A percentile compares a stretch with the other conserved stretches of the same genome.
Evolutionary conservation across 2,888 invertebrate species (phyloP).

Genomic region (Dolichopus griseipennis): DNA sequence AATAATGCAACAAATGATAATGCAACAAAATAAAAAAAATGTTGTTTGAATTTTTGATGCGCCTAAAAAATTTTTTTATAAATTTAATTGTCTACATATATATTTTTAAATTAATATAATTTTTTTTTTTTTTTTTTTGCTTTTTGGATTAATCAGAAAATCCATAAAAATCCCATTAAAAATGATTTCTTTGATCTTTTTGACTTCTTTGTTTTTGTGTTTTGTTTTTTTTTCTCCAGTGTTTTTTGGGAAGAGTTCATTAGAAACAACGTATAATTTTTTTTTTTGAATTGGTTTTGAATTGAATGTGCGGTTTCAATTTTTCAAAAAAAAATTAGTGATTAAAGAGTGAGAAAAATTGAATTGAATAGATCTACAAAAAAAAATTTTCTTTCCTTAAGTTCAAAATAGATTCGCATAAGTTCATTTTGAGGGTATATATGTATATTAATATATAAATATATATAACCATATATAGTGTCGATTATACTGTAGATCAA

Average conservation of each 20-base stretch:
- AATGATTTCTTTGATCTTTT: not conserved
- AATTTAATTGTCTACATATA: not conserved
- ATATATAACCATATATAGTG: too few species aligned
- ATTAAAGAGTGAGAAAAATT: too few species aligned
- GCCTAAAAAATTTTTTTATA: not conserved
- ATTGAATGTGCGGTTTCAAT: too few species aligned
- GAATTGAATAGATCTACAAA: too few species aligned
- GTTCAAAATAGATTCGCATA: too few species aligned
- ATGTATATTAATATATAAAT: too few species aligned
- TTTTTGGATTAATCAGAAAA: slow-evolving; percentile 6
- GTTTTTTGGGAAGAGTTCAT: not conserved
- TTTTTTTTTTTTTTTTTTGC: not conserved
- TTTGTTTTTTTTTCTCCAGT: not conserved
- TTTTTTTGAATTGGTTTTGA: too few species aligned
- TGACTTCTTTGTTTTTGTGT: not conserved
- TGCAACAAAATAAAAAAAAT: not conserved
- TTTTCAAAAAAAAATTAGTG: too few species aligned
- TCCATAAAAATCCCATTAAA: not conserved
- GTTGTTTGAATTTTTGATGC: not conserved
- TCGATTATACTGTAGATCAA: too few species aligned
- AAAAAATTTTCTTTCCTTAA: too few species aligned
- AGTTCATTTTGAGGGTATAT: too few species aligned
- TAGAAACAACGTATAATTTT: not conserved
- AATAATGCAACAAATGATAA: not conserved
- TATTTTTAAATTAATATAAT: not conserved